These are phyloP conservation scores for Antedon bifida DNA, from an alignment of 35 echinoderm and acorn worm species.

Conservation along the genomic window DNA sequence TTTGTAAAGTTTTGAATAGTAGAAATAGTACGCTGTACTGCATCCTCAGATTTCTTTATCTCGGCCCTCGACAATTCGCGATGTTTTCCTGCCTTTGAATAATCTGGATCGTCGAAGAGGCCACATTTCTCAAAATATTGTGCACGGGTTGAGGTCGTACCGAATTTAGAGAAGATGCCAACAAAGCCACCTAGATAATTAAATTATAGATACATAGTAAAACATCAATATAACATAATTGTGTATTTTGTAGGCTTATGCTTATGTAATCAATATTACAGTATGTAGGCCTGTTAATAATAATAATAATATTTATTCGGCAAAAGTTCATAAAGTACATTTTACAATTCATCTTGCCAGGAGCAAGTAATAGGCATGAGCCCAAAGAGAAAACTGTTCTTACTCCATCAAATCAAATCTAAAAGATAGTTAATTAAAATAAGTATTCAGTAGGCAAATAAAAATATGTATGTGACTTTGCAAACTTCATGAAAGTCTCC, in stretches of 20 bases:
- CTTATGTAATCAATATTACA: too few species aligned
- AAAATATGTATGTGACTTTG: constrained; percentile 14
- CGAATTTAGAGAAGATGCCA: constrained; percentile 15
- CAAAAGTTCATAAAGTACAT: too few species aligned
- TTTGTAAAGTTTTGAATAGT: constrained; percentile 44
- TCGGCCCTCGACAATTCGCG: constrained; percentile 27
- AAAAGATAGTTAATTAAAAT: too few species aligned
- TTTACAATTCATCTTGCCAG: too few species aligned
- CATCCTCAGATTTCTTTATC: constrained; percentile 33
- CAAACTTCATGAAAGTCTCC: constrained; percentile 41
- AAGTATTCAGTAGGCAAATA: too few species aligned
- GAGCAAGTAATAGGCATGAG: too few species aligned
- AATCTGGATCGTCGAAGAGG: constrained; percentile 18
- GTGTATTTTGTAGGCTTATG: not conserved
- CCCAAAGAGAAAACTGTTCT: too few species aligned
- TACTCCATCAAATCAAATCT: not conserved
- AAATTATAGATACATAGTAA: not conserved
- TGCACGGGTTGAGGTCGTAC: constrained; percentile 24
- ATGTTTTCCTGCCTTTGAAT: constrained; percentile 28
- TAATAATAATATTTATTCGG: too few species aligned
- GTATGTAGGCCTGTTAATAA: too few species aligned
- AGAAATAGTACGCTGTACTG: constrained; percentile 18
- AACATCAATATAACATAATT: not conserved
- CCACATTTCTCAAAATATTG: constrained; percentile 42
- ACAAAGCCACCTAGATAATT: constrained; percentile 14